Evolutionary conservation across 2,888 invertebrate genomes (phyloP), one percentile per base, ranked within the genome.

Genomic region (Troglohyphantes excavatus): DNA sequence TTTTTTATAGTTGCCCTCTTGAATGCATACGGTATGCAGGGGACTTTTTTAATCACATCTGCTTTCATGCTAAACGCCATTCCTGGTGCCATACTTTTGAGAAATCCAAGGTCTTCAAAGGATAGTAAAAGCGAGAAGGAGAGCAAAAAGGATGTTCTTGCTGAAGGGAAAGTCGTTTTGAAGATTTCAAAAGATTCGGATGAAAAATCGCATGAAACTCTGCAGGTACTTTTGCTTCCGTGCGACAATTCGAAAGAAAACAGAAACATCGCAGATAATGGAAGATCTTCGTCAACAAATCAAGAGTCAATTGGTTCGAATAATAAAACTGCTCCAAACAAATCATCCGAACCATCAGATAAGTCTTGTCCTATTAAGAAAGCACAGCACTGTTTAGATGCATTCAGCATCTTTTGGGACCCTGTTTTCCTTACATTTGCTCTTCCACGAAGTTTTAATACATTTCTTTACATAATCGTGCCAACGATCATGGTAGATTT

Each of bases 391-490:
- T 61, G 7, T n/a, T 21, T 61, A 2, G 1, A 21, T 11, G 21
- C 7, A 9, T 72, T 43, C 23, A 72, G 23, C 7, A 39, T 72
- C 13, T 23, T 72, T 39, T 39, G 39, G 43, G 43, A 72, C 2
- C 72, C 72, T 17, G 21, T 72, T 6, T 72, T 72, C 46, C 43
- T 72, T 19, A 13, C 23, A 9, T n/a, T 72, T 23, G 9, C 39
- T 9, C 7, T 72, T 9, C 19, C 46, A 2, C n/a, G 9, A 2
- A n/a, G 33, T 19, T 39, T 72, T 11, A 21, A 3, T 6, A 23
- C 17, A 9, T 43, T n/a, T 0, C 43, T 39, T 23, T 72, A 43
- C 43, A 43, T 72, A n/a, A 7, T 39, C 0, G 13, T 72, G 3
- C 33, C 39, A 39, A 72, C 72, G 0, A 43, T 72, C 5, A 7